Conservation (phyloP, 1,140 invertebrate species). For the Drosophila mauritiana region DNA sequence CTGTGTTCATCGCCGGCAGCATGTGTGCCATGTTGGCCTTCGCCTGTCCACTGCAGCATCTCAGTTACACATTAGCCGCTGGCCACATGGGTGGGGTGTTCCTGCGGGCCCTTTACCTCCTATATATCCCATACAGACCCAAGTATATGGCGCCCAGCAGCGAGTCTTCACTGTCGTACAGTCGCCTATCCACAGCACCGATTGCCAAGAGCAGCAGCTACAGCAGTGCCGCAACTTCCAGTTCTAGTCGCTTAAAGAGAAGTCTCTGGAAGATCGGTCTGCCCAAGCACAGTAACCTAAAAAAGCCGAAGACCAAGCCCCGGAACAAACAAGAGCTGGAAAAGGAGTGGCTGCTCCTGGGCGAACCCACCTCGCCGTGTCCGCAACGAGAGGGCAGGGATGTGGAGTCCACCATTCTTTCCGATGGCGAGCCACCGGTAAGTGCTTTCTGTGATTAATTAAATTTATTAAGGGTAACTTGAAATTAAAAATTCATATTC, state of each 20-base stretch:
- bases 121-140: conserved; percentile 76
- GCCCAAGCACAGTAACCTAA: conserved; percentile 59
- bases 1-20: conserved; percentile 88
- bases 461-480: too few relatives aligned
- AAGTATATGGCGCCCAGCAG: conserved; percentile 75
- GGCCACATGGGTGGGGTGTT: conserved; percentile 70
- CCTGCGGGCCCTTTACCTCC: conserved; percentile 73
- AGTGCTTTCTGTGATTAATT: background rate
- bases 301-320: conserved; percentile 70
- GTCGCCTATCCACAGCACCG: conserved; percentile 75
- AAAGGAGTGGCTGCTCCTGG: conserved; percentile 82
- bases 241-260: conserved; percentile 57
- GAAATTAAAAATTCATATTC: too few relatives aligned
- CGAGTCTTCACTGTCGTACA: conserved; percentile 78
- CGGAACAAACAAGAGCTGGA: conserved; percentile 78
- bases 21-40: conserved; percentile 88
- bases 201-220: conserved; percentile 59
- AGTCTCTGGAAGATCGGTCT: conserved; percentile 81
- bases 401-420: conserved; percentile 77
- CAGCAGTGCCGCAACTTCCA: conserved; percentile 44
- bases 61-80: conserved; percentile 77
- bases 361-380: conserved; percentile 80
- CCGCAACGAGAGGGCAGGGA: conserved; percentile 66
- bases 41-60: conserved; percentile 87
- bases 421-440: conserved; percentile 77